Conservation (phyloP, 2,113 vertebrate genomes). For the Aspiorhynchus laticeps region DNA sequence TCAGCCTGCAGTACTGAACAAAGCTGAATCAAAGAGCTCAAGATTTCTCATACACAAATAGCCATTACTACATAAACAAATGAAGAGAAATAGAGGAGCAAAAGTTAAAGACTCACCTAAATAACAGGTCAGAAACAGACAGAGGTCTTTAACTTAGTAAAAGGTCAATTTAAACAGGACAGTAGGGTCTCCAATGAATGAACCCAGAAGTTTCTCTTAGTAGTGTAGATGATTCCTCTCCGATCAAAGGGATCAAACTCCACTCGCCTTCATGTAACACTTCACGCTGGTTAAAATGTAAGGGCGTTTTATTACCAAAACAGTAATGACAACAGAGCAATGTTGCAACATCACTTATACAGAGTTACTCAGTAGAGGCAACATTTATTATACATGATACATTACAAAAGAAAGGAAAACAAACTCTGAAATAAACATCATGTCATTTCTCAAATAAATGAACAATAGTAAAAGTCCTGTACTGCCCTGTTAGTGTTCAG, state of each 20-base stretch:
- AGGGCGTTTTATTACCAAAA: constrained; percentile 68
- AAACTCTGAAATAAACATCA: neutral
- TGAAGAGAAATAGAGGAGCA: neutral
- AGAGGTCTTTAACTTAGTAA: neutral
- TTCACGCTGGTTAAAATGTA: constrained; percentile 71
- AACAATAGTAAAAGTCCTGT: neutral
- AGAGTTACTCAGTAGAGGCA: constrained; percentile 44
- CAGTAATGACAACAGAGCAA: constrained; percentile 32
- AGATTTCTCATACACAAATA: neutral
- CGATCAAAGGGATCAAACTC: constrained; percentile 72
- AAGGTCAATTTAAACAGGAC: neutral
- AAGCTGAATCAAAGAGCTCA: neutral
- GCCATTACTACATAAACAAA: neutral
- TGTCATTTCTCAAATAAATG: neutral
- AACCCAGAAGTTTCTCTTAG: constrained; percentile 10
- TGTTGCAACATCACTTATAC: constrained; percentile 45
- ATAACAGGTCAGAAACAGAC: neutral
- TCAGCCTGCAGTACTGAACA: neutral
- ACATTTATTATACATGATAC: constrained; percentile 32
- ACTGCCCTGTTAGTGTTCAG: neutral
- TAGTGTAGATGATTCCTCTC: constrained; percentile 5
- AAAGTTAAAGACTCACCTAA: constrained; percentile 26
- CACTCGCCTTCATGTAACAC: constrained; percentile 52
- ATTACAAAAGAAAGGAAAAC: constrained; percentile 18
- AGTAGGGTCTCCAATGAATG: neutral